These are phyloP conservation scores for Glaucopsyche alexis DNA, from an alignment of 2,888 invertebrate genomes.

Conservation along the genomic window DNA sequence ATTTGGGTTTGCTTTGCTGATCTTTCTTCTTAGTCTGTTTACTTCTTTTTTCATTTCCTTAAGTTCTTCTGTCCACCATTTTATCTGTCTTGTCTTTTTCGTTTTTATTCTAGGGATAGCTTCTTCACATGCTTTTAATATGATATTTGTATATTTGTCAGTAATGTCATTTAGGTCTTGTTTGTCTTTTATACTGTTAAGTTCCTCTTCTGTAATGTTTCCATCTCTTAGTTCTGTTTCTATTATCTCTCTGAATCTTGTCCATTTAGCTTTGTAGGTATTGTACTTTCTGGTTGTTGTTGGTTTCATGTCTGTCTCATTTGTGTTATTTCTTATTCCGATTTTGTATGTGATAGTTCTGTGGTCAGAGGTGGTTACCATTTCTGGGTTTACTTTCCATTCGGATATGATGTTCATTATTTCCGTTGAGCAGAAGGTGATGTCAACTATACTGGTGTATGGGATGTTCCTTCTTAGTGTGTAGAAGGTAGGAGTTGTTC, in stretches of 20 bases:
- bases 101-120: neutral
- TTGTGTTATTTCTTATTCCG: neutral
- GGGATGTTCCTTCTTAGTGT: neutral
- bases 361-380: conserved; percentile 21
- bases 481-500: neutral
- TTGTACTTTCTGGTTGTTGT: conserved; percentile 29
- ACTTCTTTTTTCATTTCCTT: conserved; percentile 21
- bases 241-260: neutral
- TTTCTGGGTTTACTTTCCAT: neutral
- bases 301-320: neutral
- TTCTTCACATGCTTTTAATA: neutral
- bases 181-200: neutral
- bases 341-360: neutral
- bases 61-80: conserved; percentile 33
- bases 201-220: neutral
- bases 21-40: conserved; percentile 21
- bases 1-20: conserved; percentile 17
- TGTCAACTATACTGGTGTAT: neutral
- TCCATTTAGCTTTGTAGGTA: conserved; percentile 27
- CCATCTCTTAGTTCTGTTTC: neutral
- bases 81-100: neutral
- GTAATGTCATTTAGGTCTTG: neutral
- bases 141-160: neutral
- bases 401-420: neutral
- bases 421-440: neutral